Evolutionary conservation across 1,140 invertebrate genomes (phyloP), one percentile per base, ranked within the genome.

Genomic region (Eubasilissa regina): DNA sequence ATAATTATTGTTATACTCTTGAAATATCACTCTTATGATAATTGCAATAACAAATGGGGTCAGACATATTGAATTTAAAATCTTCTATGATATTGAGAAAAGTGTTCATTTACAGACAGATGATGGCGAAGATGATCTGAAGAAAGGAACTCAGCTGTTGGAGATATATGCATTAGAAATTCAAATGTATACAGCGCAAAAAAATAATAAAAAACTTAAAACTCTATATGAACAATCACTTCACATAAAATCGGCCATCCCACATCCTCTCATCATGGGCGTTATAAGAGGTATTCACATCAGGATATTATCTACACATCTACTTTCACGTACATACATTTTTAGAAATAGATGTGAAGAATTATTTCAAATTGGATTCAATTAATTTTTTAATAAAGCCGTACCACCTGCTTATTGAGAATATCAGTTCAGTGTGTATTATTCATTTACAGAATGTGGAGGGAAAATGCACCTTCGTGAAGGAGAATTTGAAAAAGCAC

Each of bases 81-180:
- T n/a, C 43, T 70, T 74, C 21, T 75, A 43, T 45, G 55, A 62
- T 35, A 62, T 62, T 62, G 25, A 62, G 25, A 43, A 35, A 47
- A 56, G 15, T 78, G 25, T 45, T 81, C 75, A 84, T 78, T 84
- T 82, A 25, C 84, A 98, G 93, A 99, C 97, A 48, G 98, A 99
- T 89, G 97, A 99, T 86, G 98, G 98, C n/a, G 97, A 99, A 89
- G 98, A 99, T 91, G 98, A 99, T 88, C 89, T 99, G 64, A 99
- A 99, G 87, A 99, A 99, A 89, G 98, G 98, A 56, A 99, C 98
- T 1, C 98, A 99, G 85, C 88, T 99, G 9, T 89, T 99, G 56
- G 98, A 99, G 90, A 99, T 99, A 73, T 99, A 99, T 89, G 99
- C 99, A 0, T 88, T 99, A 82, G 98, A 99, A 92, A 99, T 99